Percentiles rank a stretch among this genome's conserved stretches.
Conservation (phyloP, 2,797 vertebrate species). For the Dallia pectoralis region DNA sequence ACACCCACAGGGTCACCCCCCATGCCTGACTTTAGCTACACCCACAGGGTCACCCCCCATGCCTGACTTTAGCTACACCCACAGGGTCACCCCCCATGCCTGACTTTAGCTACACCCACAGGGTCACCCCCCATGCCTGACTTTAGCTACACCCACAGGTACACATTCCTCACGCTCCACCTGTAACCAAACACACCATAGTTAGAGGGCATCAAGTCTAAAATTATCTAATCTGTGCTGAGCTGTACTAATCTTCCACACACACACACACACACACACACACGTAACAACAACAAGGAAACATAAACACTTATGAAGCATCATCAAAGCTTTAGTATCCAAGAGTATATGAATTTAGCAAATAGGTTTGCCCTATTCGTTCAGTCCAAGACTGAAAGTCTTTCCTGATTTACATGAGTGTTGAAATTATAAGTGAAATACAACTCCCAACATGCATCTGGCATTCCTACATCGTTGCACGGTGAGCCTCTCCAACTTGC, state of each 20-base stretch:
- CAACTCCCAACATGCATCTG: slow-evolving; percentile 2
- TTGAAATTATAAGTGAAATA: background rate
- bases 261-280: slow-evolving; percentile 49
- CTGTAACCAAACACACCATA: slow-evolving; percentile 63
- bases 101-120: background rate
- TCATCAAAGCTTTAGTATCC: background rate
- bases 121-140: slow-evolving; percentile 20
- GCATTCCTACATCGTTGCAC: slow-evolving; percentile 19
- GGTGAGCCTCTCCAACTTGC: slow-evolving; percentile 16
- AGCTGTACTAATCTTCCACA: slow-evolving; percentile 74
- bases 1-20: slow-evolving; percentile 22
- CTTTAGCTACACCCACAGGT: background rate
- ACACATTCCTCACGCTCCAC: slow-evolving; percentile 70
- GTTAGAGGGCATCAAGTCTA: slow-evolving; percentile 76
- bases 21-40: background rate
- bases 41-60: slow-evolving; percentile 22
- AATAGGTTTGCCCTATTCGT: background rate
- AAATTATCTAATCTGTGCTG: slow-evolving; percentile 82
- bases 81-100: slow-evolving; percentile 25
- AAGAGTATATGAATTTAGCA: background rate
- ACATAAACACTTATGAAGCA: slow-evolving; percentile 33
- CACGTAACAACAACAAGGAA: background rate
- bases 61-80: background rate
- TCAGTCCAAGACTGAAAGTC: background rate
- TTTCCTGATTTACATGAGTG: background rate